These are phyloP conservation scores for Salvelinus sp. DNA, from an alignment of 2,113 vertebrate genomes.

Conservation along the genomic window DNA sequence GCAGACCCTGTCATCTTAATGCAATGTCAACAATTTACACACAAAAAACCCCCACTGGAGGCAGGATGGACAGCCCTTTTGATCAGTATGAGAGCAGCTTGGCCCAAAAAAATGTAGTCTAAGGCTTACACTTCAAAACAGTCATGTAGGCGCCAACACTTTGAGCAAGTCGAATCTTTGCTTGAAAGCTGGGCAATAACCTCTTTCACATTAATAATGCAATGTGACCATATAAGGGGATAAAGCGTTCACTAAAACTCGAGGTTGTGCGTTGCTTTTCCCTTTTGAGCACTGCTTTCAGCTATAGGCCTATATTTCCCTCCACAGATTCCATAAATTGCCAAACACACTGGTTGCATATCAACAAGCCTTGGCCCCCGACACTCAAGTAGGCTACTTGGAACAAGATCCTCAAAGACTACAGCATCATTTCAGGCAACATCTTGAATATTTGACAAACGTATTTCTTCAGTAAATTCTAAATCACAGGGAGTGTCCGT, in stretches of 20 bases:
- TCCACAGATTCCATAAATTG: too few relatives aligned
- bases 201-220: too few relatives aligned
- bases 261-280: too few relatives aligned
- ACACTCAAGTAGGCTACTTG: background rate
- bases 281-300: too few relatives aligned
- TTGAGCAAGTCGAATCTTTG: too few relatives aligned
- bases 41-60: slow-evolving; percentile 8
- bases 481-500: background rate
- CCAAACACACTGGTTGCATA: background rate
- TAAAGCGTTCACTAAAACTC: too few relatives aligned
- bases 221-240: too few relatives aligned
- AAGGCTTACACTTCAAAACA: too few relatives aligned
- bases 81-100: slow-evolving; percentile 27
- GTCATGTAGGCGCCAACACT: too few relatives aligned
- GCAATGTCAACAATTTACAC: slow-evolving; percentile 27
- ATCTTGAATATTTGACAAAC: background rate
- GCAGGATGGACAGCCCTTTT: slow-evolving; percentile 45
- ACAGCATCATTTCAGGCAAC: background rate
- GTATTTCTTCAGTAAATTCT: background rate
- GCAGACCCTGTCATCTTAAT: slow-evolving; percentile 23
- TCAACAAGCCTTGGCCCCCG: background rate
- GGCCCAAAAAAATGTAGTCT: slow-evolving; percentile 19
- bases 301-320: too few relatives aligned
- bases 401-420: background rate
- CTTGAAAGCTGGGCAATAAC: too few relatives aligned